Percentiles rank a stretch among this genome's conserved stretches.
Evolutionary conservation across 2,888 invertebrate genomes (phyloP).

Genomic region (Sepiola atlantica): DNA sequence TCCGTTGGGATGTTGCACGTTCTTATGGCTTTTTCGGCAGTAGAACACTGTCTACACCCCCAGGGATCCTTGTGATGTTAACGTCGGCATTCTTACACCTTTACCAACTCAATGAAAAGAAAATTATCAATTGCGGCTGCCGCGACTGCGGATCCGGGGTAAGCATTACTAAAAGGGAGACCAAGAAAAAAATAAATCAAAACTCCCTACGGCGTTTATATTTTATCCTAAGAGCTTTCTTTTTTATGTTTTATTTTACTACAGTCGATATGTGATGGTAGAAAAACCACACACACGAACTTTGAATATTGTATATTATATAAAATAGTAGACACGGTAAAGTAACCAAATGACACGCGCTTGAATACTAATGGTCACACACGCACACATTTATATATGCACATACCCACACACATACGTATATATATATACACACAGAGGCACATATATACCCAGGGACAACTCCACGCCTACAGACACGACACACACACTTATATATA

Average conservation of each 20-base stretch:
- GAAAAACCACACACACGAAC: neutral
- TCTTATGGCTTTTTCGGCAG: neutral
- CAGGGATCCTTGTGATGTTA: neutral
- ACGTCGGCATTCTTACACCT: neutral
- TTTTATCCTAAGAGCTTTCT: neutral
- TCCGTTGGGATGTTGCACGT: neutral
- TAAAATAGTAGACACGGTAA: neutral
- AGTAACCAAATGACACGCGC: neutral
- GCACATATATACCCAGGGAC: neutral
- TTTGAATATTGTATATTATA: neutral
- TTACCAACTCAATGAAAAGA: conserved; percentile 32
- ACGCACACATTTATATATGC: neutral
- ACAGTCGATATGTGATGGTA: neutral
- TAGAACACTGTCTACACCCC: neutral
- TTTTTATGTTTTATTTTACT: neutral
- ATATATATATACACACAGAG: neutral
- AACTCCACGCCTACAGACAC: no score
- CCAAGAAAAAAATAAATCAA: neutral
- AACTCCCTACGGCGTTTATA: neutral
- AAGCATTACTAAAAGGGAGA: neutral
- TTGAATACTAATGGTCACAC: neutral
- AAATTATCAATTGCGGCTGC: neutral
- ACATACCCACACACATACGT: neutral
- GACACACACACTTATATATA: neutral
- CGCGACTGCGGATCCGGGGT: neutral